These are phyloP conservation scores for Enteromius radiatus DNA, from an alignment of 2,797 vertebrate genomes.

Conservation along the genomic window DNA sequence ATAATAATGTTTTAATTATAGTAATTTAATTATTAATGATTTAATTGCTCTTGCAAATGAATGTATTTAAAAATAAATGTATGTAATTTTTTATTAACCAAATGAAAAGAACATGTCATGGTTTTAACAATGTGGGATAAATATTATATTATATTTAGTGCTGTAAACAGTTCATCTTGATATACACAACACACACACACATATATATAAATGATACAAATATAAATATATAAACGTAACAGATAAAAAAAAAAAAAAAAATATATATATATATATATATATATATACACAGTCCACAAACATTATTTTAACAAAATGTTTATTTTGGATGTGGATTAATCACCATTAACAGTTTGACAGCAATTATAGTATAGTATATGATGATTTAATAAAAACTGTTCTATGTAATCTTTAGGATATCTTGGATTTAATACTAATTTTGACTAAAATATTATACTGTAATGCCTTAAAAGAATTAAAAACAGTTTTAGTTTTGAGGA, in stretches of 20 bases:
- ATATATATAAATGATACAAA: too few relatives aligned
- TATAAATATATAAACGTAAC: too few relatives aligned
- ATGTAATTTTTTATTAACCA: background rate
- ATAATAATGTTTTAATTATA: background rate
- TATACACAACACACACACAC: too few relatives aligned
- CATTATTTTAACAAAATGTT: too few relatives aligned
- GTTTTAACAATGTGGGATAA: background rate
- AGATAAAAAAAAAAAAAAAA: too few relatives aligned
- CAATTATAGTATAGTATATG: background rate
- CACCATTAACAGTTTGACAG: too few relatives aligned
- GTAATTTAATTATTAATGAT: background rate
- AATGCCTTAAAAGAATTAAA: background rate
- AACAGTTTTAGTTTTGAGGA: background rate
- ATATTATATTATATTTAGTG: background rate
- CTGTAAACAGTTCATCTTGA: too few relatives aligned
- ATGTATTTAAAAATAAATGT: too few relatives aligned
- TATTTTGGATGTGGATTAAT: too few relatives aligned
- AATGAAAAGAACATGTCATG: background rate
- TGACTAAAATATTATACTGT: background rate
- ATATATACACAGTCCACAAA: too few relatives aligned
- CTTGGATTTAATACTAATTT: background rate
- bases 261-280: too few relatives aligned
- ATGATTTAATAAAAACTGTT: background rate
- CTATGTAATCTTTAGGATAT: background rate
- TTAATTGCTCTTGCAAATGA: background rate